Evolutionary conservation across 2,113 vertebrate genomes (phyloP).

Genomic region (Tachysurus vachellii): DNA sequence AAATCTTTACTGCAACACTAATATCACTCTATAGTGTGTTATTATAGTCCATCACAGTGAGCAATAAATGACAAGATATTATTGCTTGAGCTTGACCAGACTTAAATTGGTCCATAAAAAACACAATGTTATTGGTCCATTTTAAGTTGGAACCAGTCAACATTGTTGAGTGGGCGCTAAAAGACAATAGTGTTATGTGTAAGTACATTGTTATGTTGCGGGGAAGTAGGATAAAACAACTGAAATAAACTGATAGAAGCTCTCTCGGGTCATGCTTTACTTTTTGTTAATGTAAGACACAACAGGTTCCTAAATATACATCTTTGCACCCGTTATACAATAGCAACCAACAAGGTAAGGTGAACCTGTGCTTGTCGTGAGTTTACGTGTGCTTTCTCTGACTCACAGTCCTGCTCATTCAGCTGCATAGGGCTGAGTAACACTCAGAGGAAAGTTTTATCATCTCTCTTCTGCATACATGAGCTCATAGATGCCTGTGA

Average conservation of each 20-base stretch:
- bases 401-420: background rate
- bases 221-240: too few species aligned
- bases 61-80: slow-evolving; percentile 20
- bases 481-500: background rate
- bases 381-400: background rate
- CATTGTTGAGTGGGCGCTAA: too few species aligned
- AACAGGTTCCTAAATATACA: background rate
- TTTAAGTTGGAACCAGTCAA: background rate
- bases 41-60: slow-evolving; percentile 3
- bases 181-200: too few species aligned
- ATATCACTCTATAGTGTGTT: background rate
- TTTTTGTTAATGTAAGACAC: too few species aligned
- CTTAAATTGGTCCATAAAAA: background rate
- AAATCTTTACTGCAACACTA: background rate
- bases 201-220: too few species aligned
- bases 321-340: background rate
- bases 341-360: background rate
- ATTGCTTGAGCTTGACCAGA: background rate
- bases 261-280: too few species aligned
- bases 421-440: background rate
- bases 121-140: background rate
- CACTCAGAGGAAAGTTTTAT: background rate
- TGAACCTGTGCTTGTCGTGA: background rate
- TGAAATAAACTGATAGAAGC: too few species aligned
- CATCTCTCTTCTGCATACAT: background rate